Base-by-base conservation (phyloP, 2,113 vertebrate species). In the Syngnathoides biaculeatus region DNA sequence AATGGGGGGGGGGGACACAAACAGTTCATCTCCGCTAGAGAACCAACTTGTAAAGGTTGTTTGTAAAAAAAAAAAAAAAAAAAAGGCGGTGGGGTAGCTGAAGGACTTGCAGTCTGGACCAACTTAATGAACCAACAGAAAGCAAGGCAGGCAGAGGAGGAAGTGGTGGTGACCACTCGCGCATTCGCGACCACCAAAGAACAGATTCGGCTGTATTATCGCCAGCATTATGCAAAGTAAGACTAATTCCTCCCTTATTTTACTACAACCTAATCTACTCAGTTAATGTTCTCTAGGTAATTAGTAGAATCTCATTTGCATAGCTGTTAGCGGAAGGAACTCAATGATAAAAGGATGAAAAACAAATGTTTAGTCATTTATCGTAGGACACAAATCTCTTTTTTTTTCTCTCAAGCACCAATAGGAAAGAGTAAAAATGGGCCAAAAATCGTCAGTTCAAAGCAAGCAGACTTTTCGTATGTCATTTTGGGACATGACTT, bases 31-130 rank as follows among this genome's bases (percentile, higher is more conserved):
- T 22, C 19, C 58, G 13, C 35, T 60, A 35, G 70, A 74, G 71
- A 75, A 80, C 61, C 76, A 81, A 79, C 73, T 79, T 76, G 71
- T 79, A 73, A 87, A 87, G 83, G 81, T 86, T 80, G 78, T 78
- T 89, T 82, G 81, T 75, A 65, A 74, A 77, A 59, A 39, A 27
- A 27, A 27, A 14, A 4, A 56, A 15, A 56, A 27, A 26, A 56
- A 48, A 48, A 48, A 50, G 30, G 30, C 4, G 30, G 30, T 2
- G 30, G 30, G 2, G 67, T 65, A 55, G 58, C 75, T 75, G 79
- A 87, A 79, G 72, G 60, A 81, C 67, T 61, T 38, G 47, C 67
- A 45, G 78, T 67, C 64, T 74, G 75, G 66, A 77, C 72, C 35
- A 65, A 79, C 72, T 81, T 79, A 86, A 86, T 83, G 69, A 75